Base-by-base conservation (phyloP, 2,888 invertebrate species). In the Amphipoea oculea region DNA sequence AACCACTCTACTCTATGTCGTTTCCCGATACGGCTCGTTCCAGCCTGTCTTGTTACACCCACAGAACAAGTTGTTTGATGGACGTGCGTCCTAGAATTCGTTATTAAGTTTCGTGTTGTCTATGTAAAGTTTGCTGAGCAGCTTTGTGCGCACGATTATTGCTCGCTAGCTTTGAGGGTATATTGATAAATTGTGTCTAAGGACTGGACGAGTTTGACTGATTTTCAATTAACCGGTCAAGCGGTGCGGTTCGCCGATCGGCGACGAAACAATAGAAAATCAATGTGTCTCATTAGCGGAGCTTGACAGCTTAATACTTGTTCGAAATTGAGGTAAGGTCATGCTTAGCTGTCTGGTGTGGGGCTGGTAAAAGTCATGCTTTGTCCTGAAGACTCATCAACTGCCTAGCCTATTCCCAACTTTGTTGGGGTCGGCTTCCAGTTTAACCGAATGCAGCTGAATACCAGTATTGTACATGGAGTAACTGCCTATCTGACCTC, bases 21-120 rank as follows among this genome's bases (percentile, higher is more conserved):
- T 7, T 23, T 20, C 72, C 72, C 73, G 74, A 84, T 87, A 77
- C 66, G 77, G 85, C 69, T 60, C 36, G 76, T 70, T 80, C 78
- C 76, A 69, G 80, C 69, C 42, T 73, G 88, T 77, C 85, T 87
- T 84, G 85, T 85, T 85, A 87, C 85, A 85, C 85, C 85, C 85
- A 85, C 85, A 51, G 74, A 67, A 73, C 84, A 65, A 86, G 51
- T 76, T 60, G 85, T 51, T 83, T 85, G 85, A 85, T 77, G 45
- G 88, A 85, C 88, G 88, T 87, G 87, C 87, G 85, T 77, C 88
- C 85, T 87, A 87, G 85, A 87, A 87, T 73, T 75, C 40, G 60
- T 85, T 85, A 85, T 77, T 77, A 85, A 87, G 74, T 87, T 85
- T 85, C 72, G 62, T 73, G 79, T 68, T 84, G 87, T 84, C 81